phyloP scores from a whole-genome alignment of 1,140 invertebrate species.

The Ips nitidus region DNA sequence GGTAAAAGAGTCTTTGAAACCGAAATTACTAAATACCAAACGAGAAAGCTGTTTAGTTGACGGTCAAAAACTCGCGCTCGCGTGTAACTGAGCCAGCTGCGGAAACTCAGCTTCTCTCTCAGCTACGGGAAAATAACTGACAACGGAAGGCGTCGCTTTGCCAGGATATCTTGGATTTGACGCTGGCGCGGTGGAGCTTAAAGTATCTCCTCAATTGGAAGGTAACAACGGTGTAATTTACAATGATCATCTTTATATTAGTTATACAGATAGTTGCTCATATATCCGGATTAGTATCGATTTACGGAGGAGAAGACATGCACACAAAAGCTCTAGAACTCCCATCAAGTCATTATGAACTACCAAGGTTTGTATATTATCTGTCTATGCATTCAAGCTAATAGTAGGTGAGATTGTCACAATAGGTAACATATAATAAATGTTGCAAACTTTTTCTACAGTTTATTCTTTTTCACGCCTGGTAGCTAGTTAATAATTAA shows the following conservation, averaged over 20 bases:
- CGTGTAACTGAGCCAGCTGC: slow-evolving; percentile 16
- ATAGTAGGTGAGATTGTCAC: no score
- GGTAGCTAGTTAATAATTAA: no score
- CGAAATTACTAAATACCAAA: no score
- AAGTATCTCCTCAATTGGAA: slow-evolving; percentile 23
- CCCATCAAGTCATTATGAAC: no score
- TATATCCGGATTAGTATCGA: background rate
- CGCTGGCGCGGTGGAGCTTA: slow-evolving; percentile 40
- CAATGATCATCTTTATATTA: slow-evolving; percentile 6
- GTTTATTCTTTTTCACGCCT: no score
- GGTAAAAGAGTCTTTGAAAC: no score
- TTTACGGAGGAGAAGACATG: background rate
- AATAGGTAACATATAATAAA: no score
- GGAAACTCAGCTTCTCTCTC: slow-evolving; percentile 21
- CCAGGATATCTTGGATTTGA: slow-evolving; percentile 30
- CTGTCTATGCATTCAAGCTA: no score
- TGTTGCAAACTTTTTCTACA: no score
- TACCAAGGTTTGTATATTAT: no score
- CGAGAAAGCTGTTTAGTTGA: background rate
- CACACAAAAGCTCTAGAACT: no score
- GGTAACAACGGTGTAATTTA: slow-evolving; percentile 15
- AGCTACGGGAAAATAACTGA: slow-evolving; percentile 38
- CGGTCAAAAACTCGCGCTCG: slow-evolving; percentile 16
- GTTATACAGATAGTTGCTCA: background rate
- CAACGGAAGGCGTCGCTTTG: slow-evolving; percentile 39